These are phyloP conservation scores for Morone chrysops DNA, from an alignment of 2,113 vertebrate genomes.

Conservation along the genomic window DNA sequence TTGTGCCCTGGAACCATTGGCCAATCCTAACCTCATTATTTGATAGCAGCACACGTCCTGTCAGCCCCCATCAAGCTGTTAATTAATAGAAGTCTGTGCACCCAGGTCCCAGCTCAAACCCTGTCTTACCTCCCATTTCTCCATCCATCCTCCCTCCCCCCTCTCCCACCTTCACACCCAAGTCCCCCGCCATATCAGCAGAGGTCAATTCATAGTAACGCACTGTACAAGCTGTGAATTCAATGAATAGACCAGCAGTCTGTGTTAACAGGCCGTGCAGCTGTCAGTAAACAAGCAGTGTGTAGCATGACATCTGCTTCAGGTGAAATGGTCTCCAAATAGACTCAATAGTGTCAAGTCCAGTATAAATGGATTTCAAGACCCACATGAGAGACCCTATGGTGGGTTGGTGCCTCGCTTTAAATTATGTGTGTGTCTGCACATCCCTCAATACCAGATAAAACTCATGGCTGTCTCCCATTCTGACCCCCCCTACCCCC, in stretches of 20 bases:
- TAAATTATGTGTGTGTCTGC: constrained; percentile 18
- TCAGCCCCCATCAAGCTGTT: constrained; percentile 78
- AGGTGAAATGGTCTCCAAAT: constrained; percentile 23
- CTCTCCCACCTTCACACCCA: constrained; percentile 30
- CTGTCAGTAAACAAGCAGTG: constrained; percentile 35
- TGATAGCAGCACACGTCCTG: constrained; percentile 83
- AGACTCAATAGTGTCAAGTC: constrained; percentile 35
- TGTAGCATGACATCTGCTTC: constrained; percentile 23
- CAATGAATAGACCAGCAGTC: neutral
- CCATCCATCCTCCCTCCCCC: neutral
- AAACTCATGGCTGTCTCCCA: constrained; percentile 16
- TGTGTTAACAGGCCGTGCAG: constrained; percentile 14
- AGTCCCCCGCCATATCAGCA: constrained; percentile 10
- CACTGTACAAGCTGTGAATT: constrained; percentile 13
- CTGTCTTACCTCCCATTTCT: constrained; percentile 29
- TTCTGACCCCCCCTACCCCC: neutral
- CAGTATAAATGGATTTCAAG: constrained; percentile 9
- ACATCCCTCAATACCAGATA: constrained; percentile 47
- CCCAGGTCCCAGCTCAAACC: constrained; percentile 46
- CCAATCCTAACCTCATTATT: constrained; percentile 85
- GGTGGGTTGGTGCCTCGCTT: constrained; percentile 20
- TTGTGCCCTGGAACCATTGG: constrained; percentile 80
- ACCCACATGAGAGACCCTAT: neutral
- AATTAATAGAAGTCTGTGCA: constrained; percentile 76
- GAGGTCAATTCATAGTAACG: constrained; percentile 41